Evolutionary conservation across 2,113 vertebrate genomes (phyloP), one percentile per base, ranked within the genome.

Genomic region (Oceanites oceanicus): DNA sequence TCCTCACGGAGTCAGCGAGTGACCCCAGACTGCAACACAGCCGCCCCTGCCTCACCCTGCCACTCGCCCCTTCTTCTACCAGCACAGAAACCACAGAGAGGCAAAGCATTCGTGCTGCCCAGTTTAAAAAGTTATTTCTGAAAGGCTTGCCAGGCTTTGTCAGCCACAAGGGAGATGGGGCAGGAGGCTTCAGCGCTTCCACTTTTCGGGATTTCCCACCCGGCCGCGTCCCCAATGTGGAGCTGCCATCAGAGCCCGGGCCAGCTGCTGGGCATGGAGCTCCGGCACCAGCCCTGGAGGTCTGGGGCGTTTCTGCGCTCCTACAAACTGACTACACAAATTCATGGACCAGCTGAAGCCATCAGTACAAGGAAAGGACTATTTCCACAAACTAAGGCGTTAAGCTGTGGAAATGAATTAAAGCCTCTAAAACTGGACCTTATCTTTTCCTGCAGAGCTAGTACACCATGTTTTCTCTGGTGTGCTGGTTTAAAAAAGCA

Each of bases 261-360:
- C 4, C 22, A 38, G 30, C 4, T 1, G 7, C 53, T 3, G 1
- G 4, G 4, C 32, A 30, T 0, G 1, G 40, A 74, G 80, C 68
- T 74, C 58, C 21, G 36, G 30, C 1, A n/a, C 26, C 55, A n/a
- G 80, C 36, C 17, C 73, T 25, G 13, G 3, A 9, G 58, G 15
- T 19, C 0, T 13, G 44, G n/a, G 17, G n/a, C 29, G 22, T 13
- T 49, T 40, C 25, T 27, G 10, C 11, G 10, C 71, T 74, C 49
- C 73, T 42, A 10, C 34, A 29, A 73, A 26, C 15, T 19, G 38
- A 22, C 49, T 25, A 19, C 73, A 44, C 20, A n/a, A 59, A 83
- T 15, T 38, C 62, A 55, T 0, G 30, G 71, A 30, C 21, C 25
- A 52, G 59, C 40, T 14, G 42, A 73, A 59, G 55, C 19, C 27